Evolutionary conservation across 1,140 invertebrate species (phyloP).

Genomic region (Bombus affinis): DNA sequence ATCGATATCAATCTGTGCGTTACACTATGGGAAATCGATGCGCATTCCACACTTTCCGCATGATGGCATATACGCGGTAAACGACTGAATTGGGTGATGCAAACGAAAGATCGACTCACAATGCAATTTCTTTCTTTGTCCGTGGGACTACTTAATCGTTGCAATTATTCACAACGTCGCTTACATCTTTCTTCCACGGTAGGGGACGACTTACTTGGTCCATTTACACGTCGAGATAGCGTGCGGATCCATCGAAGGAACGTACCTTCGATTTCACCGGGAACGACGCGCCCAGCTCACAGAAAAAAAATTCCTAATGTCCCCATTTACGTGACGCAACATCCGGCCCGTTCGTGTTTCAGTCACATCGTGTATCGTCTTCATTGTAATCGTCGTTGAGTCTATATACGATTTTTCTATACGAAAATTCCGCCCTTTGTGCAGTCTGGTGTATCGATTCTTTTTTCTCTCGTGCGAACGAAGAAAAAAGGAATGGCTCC

Average conservation of each 20-base stretch:
- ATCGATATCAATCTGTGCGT: background rate
- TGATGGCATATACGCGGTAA: background rate
- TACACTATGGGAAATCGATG: background rate
- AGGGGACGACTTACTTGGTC: background rate
- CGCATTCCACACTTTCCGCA: no score
- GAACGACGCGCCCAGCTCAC: constrained; percentile 8
- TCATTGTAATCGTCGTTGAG: constrained; percentile 14
- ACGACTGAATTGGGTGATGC: background rate
- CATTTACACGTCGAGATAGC: background rate
- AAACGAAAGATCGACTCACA: background rate
- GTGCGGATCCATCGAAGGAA: background rate
- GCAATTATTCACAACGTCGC: constrained; percentile 23
- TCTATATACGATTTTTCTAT: background rate
- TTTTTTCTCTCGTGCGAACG: background rate
- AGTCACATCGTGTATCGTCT: constrained; percentile 27
- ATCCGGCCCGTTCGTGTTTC: constrained; percentile 51
- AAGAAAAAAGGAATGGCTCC: background rate
- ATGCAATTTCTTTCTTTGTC: background rate
- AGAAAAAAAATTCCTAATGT: constrained; percentile 52
- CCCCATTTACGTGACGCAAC: constrained; percentile 46
- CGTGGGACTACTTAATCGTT: constrained; percentile 2
- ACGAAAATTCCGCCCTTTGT: constrained; percentile 37
- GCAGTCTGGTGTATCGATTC: background rate
- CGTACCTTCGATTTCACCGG: constrained; percentile 20
- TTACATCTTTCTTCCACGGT: background rate